phyloP scores from a whole-genome alignment of 2,113 vertebrate species.

The Lampris megalopsis region DNA sequence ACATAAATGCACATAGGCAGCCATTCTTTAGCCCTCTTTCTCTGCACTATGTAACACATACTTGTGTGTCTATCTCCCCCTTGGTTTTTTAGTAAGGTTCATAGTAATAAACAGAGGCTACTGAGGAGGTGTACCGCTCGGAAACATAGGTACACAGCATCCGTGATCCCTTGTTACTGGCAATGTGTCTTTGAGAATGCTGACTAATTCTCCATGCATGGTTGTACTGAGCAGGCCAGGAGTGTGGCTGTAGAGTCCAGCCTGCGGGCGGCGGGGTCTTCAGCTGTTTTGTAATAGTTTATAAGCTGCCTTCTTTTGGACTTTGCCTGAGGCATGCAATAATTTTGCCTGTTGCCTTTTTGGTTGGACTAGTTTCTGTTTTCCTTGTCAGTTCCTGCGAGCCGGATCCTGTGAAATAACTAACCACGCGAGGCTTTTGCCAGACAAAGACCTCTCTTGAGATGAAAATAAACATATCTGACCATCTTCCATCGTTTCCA shows the following conservation, averaged over 20 bases:
- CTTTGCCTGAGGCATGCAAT: slow-evolving; percentile 61
- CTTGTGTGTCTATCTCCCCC: slow-evolving; percentile 87
- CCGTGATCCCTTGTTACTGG: slow-evolving; percentile 81
- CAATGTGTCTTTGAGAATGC: slow-evolving; percentile 87
- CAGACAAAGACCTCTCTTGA: not conserved
- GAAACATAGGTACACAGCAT: slow-evolving; percentile 93
- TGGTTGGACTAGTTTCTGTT: slow-evolving; percentile 20
- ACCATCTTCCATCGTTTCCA: not conserved
- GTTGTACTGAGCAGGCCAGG: slow-evolving; percentile 62
- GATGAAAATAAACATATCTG: not conserved
- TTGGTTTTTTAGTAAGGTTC: slow-evolving; percentile 92
- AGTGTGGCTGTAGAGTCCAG: not conserved
- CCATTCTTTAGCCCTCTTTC: slow-evolving; percentile 20
- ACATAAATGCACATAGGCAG: not conserved
- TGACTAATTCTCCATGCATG: slow-evolving; percentile 92
- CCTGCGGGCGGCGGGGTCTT: slow-evolving; percentile 18
- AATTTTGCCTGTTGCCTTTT: slow-evolving; percentile 57
- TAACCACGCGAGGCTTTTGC: slow-evolving; percentile 2
- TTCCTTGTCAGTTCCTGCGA: slow-evolving; percentile 1
- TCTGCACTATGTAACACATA: slow-evolving; percentile 57
- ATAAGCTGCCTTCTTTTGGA: slow-evolving; percentile 42
- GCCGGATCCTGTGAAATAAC: slow-evolving; percentile 21
- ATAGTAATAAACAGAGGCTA: slow-evolving; percentile 94
- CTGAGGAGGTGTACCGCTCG: slow-evolving; percentile 89
- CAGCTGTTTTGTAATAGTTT: slow-evolving; percentile 9